These are phyloP conservation scores for Atta cephalotes DNA, from an alignment of 1,140 invertebrate genomes.

Conservation along the genomic window DNA sequence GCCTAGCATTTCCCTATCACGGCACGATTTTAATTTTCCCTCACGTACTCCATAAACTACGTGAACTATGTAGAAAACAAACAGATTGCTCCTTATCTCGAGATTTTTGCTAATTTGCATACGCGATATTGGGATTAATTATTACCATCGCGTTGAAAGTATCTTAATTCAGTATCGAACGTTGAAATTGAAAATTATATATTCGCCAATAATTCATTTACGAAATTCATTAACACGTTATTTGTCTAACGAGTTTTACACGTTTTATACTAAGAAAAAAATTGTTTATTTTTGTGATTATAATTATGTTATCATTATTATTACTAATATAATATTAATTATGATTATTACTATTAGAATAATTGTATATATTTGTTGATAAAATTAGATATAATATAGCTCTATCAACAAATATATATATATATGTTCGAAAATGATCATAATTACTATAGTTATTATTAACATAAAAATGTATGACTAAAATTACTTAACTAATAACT, in stretches of 20 bases:
- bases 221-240: not conserved
- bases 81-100: conserved; percentile 24
- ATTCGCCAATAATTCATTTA: not conserved
- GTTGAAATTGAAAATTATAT: not conserved
- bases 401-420: no score
- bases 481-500: no score
- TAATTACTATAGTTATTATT: no score
- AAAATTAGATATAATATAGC: no score
- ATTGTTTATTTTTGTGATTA: no score
- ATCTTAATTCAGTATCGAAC: conserved; percentile 11
- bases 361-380: no score
- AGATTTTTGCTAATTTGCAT: not conserved
- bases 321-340: no score
- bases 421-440: no score
- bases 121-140: conserved; percentile 2
- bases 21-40: conserved; percentile 36
- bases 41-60: conserved; percentile 32
- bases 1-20: conserved; percentile 25
- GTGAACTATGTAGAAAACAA: conserved; percentile 39
- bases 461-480: no score
- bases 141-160: not conserved
- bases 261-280: not conserved
- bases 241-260: not conserved
- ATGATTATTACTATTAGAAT: no score
- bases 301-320: no score